Evolutionary conservation across 2,113 vertebrate genomes (phyloP).

Genomic region (Theristicus caerulescens): DNA sequence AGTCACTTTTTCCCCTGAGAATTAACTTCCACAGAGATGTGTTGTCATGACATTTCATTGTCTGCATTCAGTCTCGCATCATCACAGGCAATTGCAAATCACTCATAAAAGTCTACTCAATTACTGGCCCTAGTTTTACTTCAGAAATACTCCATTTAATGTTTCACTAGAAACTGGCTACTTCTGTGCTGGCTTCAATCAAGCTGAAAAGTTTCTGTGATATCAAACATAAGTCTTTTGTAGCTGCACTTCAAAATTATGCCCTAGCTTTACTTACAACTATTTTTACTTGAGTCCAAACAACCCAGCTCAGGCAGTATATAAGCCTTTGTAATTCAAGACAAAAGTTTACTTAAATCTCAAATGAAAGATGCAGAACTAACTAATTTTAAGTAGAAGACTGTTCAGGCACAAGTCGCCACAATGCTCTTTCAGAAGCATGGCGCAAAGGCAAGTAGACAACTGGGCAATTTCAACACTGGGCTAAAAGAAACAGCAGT

Average conservation of each 20-base stretch:
- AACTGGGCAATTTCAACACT: neutral
- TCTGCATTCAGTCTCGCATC: neutral
- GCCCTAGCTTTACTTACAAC: neutral
- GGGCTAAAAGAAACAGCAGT: neutral
- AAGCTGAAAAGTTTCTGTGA: neutral
- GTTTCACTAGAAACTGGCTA: neutral
- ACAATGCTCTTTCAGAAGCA: neutral
- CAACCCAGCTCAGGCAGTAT: neutral
- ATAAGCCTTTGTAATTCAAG: neutral
- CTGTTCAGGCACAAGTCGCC: neutral
- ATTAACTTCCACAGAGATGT: neutral
- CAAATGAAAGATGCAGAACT: neutral
- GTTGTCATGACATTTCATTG: neutral
- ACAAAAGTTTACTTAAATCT: neutral
- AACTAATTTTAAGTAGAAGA: neutral
- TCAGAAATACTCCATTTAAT: neutral
- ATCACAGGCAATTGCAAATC: neutral
- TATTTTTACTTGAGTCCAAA: neutral
- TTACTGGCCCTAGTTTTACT: neutral
- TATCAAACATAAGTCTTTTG: neutral
- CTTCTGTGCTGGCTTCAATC: neutral
- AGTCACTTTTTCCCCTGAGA: neutral
- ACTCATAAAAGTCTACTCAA: neutral
- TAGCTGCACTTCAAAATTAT: neutral
- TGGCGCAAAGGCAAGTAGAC: neutral